A percentile compares a stretch with the other conserved stretches of the same genome.
Evolutionary conservation across 2,797 vertebrate species (phyloP).

Genomic region (Cossypha heuglini): DNA sequence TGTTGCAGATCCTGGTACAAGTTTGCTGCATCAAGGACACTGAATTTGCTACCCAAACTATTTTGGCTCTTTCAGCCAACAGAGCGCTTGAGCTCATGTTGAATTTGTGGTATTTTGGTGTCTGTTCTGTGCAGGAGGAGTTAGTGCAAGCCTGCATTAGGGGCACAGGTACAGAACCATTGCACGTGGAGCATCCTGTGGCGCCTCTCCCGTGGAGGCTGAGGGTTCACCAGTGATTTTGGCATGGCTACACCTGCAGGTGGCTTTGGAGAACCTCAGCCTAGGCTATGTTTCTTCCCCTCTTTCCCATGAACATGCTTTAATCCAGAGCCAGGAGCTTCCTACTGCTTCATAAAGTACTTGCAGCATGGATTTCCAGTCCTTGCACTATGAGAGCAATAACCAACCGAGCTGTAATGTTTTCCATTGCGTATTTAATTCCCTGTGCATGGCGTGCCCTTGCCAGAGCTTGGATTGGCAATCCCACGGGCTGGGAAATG

Average conservation of each 20-base stretch:
- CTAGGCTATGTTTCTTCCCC: background rate
- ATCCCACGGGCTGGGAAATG: background rate
- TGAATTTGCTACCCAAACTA: background rate
- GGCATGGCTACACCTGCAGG: background rate
- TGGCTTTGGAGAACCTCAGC: background rate
- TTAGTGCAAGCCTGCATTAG: background rate
- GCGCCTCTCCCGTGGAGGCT: accelerated
- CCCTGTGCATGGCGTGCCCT: background rate
- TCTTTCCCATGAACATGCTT: background rate
- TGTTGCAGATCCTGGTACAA: background rate
- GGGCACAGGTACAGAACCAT: accelerated
- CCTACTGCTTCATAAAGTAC: background rate
- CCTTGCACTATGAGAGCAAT: constrained; percentile 1
- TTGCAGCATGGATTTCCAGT: background rate
- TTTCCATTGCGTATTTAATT: constrained; percentile 45
- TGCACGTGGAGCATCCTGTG: accelerated
- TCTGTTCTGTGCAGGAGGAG: background rate
- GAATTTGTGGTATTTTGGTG: background rate
- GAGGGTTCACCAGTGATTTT: background rate
- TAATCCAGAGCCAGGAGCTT: background rate
- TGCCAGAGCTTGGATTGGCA: background rate
- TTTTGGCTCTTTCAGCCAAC: background rate
- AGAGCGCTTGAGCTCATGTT: background rate
- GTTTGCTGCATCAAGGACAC: background rate
- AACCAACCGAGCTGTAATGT: background rate